Base-by-base conservation (phyloP, 2,797 vertebrate species). In the Sphenopsis melanotis region DNA sequence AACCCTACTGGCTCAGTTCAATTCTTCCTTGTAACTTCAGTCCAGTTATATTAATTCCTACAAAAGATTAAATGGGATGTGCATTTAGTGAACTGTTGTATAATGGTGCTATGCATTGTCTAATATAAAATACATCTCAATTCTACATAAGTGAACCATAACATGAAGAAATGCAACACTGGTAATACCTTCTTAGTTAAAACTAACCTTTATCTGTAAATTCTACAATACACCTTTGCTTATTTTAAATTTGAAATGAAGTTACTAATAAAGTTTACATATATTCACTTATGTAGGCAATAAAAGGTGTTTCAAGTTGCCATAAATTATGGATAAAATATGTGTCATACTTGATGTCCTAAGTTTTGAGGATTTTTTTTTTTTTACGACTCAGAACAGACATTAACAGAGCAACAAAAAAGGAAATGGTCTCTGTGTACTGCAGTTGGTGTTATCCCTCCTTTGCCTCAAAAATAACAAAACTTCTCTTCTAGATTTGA, bases 91-190 rank as follows among this genome's bases (percentile, higher is more conserved):
- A 94, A 96, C 94, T 93, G 87, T 96, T 96, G 91, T 96, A 95
- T 96, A 96, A 97, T 96, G 95, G 95, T 96, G 95, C 95, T 96
- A 95, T 96, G 94, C 94, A 96, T 94, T 96, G 93, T 97, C 94
- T 71, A 95, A 87, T 93, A 96, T 86, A 65, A 93, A 94, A 86
- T 96, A 89, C 95, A 94, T 96, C 95, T 94, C 93, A 91, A 30
- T 77, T 93, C 95, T 94, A 94, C 95, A 90, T 93, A 88, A 95
- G 88, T 96, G 94, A 96, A 95, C 88, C 91, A 88, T 96, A 81
- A 95, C 90, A 95, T 95, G 94, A 96, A 93, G 90, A 94, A 95
- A 87, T 95, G 93, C 93, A 91, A 94, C 95, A 96, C 70, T 93
- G 90, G 83, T 96, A 76, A 95, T 96, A 95, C 47, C 47, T 95